Evolutionary conservation across 1,140 invertebrate genomes (phyloP), one percentile per base, ranked within the genome.

Genomic region (Leptestheria dahalacensis): DNA sequence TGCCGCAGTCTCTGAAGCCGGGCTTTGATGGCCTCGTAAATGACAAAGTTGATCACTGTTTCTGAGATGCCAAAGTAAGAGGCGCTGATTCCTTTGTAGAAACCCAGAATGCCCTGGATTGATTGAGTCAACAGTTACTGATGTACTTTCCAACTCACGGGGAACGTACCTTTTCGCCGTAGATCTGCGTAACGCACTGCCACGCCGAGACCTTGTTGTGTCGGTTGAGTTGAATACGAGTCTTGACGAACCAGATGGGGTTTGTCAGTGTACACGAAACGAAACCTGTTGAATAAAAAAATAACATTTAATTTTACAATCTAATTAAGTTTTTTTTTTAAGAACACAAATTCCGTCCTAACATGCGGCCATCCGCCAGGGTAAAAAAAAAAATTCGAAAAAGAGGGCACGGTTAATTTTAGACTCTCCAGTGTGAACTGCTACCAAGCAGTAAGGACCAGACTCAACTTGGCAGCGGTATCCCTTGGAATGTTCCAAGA

Each of bases 231-330:
- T 99, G 97, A 33, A 99, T 78, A 52, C 96, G 79, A 25, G 97
- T 99, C 79, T 99, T 99, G 21, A 99, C 86, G 71, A 99, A 92
- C 97, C 97, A 99, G 68, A 99, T 96, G 29, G 97, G 97, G 79
- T 99, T 99, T 55, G 97, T 99, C 61, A 85, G 80, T 33, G 94
- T 94, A 67, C 91, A 91, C 11, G 94, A 88, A 48, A 89, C 84
- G 72, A 98, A 95, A 68, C 95, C 92, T 92, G 33, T n/a, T n/a
- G 15, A 53, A 33, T 3, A 28, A 9, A 15, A 9, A 6, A 41
- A 41, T 15, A 6, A 41, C 33, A 41, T n/a, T n/a, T n/a, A n/a
- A n/a, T n/a, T n/a, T n/a, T n/a, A n/a, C n/a, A n/a, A n/a, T n/a
- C n/a, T n/a, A n/a, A n/a, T n/a, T n/a, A n/a, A n/a, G n/a, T n/a